phyloP scores from a whole-genome alignment of 2,888 invertebrate genomes.

The Exocentrus adspersus region DNA sequence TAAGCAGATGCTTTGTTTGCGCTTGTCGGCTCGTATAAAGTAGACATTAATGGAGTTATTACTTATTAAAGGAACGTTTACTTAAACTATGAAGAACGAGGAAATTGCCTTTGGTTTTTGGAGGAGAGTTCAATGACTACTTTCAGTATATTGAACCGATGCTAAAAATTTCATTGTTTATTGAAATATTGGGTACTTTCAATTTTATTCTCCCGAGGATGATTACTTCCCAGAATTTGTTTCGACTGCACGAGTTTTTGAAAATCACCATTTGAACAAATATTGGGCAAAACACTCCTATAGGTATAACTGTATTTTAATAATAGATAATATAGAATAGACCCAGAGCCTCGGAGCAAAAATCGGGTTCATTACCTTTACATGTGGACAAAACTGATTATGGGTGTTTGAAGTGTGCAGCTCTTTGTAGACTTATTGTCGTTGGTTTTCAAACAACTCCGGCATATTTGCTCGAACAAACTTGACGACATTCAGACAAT shows the following conservation, averaged over 20 bases:
- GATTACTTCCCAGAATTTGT: no score
- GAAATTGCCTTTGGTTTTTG: neutral
- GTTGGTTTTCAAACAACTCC: constrained; percentile 15
- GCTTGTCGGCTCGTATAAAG: neutral
- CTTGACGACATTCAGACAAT: constrained; percentile 23
- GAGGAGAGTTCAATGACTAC: neutral
- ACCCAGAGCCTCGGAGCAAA: no score
- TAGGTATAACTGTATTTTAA: no score
- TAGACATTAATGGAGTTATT: neutral
- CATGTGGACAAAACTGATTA: constrained; percentile 27
- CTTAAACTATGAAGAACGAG: neutral
- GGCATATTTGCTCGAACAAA: constrained; percentile 22
- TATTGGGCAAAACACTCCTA: no score
- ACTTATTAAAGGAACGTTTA: neutral
- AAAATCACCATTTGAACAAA: no score
- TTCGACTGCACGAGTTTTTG: no score
- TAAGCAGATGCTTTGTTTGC: neutral
- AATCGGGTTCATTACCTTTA: constrained; percentile 26
- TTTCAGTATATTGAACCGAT: neutral
- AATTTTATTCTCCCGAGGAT: no score
- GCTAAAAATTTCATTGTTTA: no score
- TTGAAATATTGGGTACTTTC: no score
- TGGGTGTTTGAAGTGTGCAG: constrained; percentile 27
- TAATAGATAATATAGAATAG: neutral
- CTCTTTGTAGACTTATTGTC: constrained; percentile 20